Evolutionary conservation across 2,113 vertebrate genomes (phyloP).

Genomic region (Syngnathoides biaculeatus): DNA sequence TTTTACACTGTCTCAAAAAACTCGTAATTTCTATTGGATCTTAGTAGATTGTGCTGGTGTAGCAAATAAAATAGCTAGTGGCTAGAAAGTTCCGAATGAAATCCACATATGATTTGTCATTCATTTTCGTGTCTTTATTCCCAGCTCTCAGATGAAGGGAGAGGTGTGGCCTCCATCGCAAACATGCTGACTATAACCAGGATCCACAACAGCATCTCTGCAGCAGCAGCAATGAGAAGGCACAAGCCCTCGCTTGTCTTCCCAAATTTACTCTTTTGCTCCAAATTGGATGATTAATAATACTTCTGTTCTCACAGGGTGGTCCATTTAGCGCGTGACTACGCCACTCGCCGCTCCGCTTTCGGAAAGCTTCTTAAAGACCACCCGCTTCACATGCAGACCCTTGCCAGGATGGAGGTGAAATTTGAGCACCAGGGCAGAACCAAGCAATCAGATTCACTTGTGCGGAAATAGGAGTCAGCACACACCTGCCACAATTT

Average conservation of each 20-base stretch:
- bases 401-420: constrained; percentile 80
- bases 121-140: neutral
- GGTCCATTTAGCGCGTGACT: constrained; percentile 77
- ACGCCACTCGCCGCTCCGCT: constrained; percentile 71
- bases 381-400: constrained; percentile 81
- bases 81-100: neutral
- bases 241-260: constrained; percentile 23
- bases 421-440: constrained; percentile 14
- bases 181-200: constrained; percentile 83
- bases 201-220: constrained; percentile 78
- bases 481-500: too few species aligned
- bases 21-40: too few species aligned
- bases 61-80: neutral
- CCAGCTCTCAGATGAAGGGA: constrained; percentile 81
- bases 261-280: neutral
- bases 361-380: constrained; percentile 83
- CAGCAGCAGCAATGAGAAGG: constrained; percentile 83
- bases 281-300: constrained; percentile 11
- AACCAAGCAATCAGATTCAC: too few species aligned
- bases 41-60: neutral
- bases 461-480: too few species aligned
- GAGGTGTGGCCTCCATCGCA: constrained; percentile 80
- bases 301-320: constrained; percentile 63
- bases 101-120: neutral
- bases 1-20: too few species aligned